These are phyloP conservation scores for Homarus gammarus DNA, from an alignment of 2,888 invertebrate genomes.

Conservation along the genomic window DNA sequence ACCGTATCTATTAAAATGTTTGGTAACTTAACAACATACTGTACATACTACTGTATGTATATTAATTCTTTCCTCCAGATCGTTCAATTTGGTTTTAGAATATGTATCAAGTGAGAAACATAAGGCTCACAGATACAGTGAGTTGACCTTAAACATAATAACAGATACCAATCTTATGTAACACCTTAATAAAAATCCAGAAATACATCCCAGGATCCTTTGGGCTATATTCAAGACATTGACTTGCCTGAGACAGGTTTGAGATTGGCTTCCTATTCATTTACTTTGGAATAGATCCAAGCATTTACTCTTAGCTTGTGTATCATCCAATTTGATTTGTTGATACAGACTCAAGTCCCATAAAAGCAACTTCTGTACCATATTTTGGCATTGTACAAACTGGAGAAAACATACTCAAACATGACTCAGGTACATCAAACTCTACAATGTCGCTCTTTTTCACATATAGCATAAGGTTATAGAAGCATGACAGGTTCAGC, in stretches of 20 bases:
- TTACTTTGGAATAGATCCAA: slow-evolving; percentile 3
- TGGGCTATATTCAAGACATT: slow-evolving; percentile 31
- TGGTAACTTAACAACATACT: neutral
- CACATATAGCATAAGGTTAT: slow-evolving; percentile 55
- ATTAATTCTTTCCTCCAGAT: neutral
- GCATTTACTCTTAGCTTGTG: slow-evolving; percentile 2
- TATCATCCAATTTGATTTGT: slow-evolving; percentile 26
- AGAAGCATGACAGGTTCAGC: slow-evolving; percentile 68
- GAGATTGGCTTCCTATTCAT: slow-evolving; percentile 52
- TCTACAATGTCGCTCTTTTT: slow-evolving; percentile 43
- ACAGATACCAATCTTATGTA: slow-evolving; percentile 14
- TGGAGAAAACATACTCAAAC: slow-evolving; percentile 59
- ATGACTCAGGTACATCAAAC: slow-evolving; percentile 68
- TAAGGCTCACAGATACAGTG: slow-evolving; percentile 9
- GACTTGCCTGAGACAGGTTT: slow-evolving; percentile 69
- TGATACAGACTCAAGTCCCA: slow-evolving; percentile 26
- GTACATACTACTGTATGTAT: neutral
- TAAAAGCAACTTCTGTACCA: slow-evolving; percentile 4
- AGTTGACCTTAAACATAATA: slow-evolving; percentile 27
- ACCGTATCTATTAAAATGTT: neutral
- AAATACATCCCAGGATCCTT: slow-evolving; percentile 34
- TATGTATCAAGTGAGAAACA: slow-evolving; percentile 1
- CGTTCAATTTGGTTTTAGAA: neutral
- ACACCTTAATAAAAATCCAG: slow-evolving; percentile 28
- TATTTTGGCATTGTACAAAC: slow-evolving; percentile 22